These are phyloP conservation scores for Rhopalosiphum maidis DNA, from an alignment of 1,140 invertebrate genomes.

Conservation along the genomic window DNA sequence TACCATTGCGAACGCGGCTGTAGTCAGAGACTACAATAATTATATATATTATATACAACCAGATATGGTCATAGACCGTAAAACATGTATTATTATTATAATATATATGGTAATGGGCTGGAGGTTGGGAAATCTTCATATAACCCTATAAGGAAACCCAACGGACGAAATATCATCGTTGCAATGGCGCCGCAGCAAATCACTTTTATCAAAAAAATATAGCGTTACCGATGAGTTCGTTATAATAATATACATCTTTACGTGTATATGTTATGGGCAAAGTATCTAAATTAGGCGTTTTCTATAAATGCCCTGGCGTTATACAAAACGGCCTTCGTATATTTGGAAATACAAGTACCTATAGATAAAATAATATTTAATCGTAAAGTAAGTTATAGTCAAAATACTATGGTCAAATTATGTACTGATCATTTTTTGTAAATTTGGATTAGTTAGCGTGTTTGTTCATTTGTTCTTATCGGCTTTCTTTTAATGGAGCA, in stretches of 20 bases:
- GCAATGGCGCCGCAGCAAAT: background rate
- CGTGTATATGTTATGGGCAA: background rate
- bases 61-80: constrained; percentile 12
- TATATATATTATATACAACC: background rate
- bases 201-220: constrained; percentile 12
- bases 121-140: constrained; percentile 59
- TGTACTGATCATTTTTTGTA: no score
- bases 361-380: no score
- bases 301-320: no score
- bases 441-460: no score
- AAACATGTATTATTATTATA: background rate
- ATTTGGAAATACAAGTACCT: no score
- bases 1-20: background rate
- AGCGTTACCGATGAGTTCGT: background rate
- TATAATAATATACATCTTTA: background rate
- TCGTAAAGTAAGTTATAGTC: no score
- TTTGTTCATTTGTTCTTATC: no score
- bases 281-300: no score
- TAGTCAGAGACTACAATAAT: background rate
- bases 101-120: constrained; percentile 23
- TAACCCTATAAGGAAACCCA: constrained; percentile 11
- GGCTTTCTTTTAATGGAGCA: no score
- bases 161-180: background rate
- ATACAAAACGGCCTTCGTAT: no score
- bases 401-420: no score